These are phyloP conservation scores for Noctua janthe DNA, from an alignment of 2,888 invertebrate genomes.

Conservation along the genomic window DNA sequence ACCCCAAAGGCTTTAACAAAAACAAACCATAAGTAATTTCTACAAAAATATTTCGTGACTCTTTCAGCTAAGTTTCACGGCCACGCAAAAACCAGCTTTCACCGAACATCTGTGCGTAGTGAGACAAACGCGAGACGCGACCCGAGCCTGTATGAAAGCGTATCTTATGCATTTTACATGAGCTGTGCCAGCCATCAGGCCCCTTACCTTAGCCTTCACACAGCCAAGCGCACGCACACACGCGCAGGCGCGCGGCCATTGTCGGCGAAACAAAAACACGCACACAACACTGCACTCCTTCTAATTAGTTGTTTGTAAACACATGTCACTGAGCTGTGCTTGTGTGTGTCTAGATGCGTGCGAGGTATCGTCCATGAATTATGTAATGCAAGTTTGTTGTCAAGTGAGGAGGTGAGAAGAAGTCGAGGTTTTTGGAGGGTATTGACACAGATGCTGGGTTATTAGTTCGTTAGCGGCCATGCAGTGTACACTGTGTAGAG, in stretches of 20 bases:
- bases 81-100: slow-evolving; percentile 82
- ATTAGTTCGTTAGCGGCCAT: neutral
- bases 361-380: slow-evolving; percentile 64
- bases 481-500: neutral
- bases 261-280: slow-evolving; percentile 77
- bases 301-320: slow-evolving; percentile 89
- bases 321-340: slow-evolving; percentile 73
- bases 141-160: slow-evolving; percentile 78
- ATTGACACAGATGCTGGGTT: slow-evolving; percentile 19
- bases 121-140: slow-evolving; percentile 83
- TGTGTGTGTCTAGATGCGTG: slow-evolving; percentile 73
- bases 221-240: slow-evolving; percentile 67
- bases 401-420: slow-evolving; percentile 55
- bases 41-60: slow-evolving; percentile 60
- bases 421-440: slow-evolving; percentile 34
- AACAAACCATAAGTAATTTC: slow-evolving; percentile 54
- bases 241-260: slow-evolving; percentile 67
- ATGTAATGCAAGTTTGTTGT: slow-evolving; percentile 63
- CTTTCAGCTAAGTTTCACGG: slow-evolving; percentile 78
- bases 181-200: slow-evolving; percentile 78
- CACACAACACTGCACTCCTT: slow-evolving; percentile 73
- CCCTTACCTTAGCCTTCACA: slow-evolving; percentile 71
- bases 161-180: slow-evolving; percentile 93
- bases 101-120: slow-evolving; percentile 85
- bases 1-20: slow-evolving; percentile 5